Base-by-base conservation (phyloP, 2,888 invertebrate species). In the Gibbula magus region DNA sequence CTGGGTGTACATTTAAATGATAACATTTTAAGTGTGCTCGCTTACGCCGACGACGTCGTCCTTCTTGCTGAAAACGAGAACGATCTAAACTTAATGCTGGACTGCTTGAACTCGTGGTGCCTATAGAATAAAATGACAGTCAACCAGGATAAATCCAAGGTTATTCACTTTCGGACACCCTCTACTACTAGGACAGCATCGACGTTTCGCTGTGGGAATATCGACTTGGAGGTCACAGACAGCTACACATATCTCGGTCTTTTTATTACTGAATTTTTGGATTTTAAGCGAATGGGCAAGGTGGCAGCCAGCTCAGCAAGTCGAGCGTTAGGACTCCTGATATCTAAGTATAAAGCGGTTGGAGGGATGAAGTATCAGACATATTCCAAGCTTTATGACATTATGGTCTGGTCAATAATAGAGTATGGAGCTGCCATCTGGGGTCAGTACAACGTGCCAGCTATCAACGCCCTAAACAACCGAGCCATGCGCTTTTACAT, bases 11-110 rank as follows among this genome's bases (percentile, higher is more conserved):
- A 51, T 52, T 51, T 81, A 35, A 79, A 76, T 29, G 61, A 77
- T 52, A 79, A 83, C 52, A 77, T 73, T 0, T 18, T 79, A 20
- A 82, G 79, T 78, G 54, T 83, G 18, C 53, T 84, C 7, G 32
- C 81, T 3, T 84, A 83, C 75, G 81, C 83, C 4, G 81, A 85
- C 75, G 83, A 83, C 54, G 77, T 84, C 53, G 83, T 75, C 4
- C 18, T 85, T 32, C 32, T 83, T 18, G 66, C 79, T 7, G 79
- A 82, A 75, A 82, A 74, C 45, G 75, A 73, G n/a, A 16, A 29
- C 56, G 83, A 84, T 54, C 54, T 83, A 39, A 82, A 84, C 54
- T 13, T 20, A 22, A 20, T 83, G 32, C 20, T 84, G n/a, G 74
- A 83, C 79, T 74, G 16, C 22, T 25, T 85, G 4, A 25, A 61